Evolutionary conservation across 1,140 invertebrate genomes (phyloP).

Genomic region (Bombus superbus): DNA sequence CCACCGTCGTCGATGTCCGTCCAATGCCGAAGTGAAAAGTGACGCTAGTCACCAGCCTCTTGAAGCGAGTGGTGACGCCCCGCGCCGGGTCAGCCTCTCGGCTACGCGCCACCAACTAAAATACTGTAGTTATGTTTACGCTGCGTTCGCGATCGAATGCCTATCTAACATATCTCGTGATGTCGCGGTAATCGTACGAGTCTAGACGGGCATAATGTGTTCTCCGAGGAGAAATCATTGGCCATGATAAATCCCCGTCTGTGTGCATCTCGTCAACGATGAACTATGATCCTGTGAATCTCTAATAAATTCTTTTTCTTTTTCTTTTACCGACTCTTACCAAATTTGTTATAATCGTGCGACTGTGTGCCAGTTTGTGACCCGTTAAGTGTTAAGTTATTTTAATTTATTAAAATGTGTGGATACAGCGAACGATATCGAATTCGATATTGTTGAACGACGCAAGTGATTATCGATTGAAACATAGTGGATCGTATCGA

Average conservation of each 20-base stretch:
- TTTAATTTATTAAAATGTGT: not conserved
- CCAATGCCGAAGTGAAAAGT: constrained; percentile 70
- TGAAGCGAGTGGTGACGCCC: constrained; percentile 68
- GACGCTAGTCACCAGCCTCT: constrained; percentile 66
- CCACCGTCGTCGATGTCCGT: constrained; percentile 49
- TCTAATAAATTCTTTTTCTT: too few relatives aligned
- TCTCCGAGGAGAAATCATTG: not conserved
- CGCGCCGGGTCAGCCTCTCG: constrained; percentile 66
- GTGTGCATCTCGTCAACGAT: not conserved
- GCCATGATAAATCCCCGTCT: not conserved
- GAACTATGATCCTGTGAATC: not conserved
- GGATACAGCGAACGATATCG: not conserved
- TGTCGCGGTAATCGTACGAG: not conserved
- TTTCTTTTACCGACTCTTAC: too few relatives aligned
- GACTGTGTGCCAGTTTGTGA: too few relatives aligned
- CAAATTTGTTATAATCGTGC: too few relatives aligned
- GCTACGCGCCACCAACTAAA: constrained; percentile 36
- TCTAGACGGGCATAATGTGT: not conserved
- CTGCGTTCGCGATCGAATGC: constrained; percentile 49
- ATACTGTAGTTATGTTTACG: constrained; percentile 69
- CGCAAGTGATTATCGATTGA: too few relatives aligned
- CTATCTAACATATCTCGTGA: constrained; percentile 24
- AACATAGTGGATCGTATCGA: not conserved
- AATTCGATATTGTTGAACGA: not conserved
- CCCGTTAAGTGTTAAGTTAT: too few relatives aligned